Evolutionary conservation across 2,888 invertebrate genomes (phyloP).

Genomic region (Embidobia sp.): DNA sequence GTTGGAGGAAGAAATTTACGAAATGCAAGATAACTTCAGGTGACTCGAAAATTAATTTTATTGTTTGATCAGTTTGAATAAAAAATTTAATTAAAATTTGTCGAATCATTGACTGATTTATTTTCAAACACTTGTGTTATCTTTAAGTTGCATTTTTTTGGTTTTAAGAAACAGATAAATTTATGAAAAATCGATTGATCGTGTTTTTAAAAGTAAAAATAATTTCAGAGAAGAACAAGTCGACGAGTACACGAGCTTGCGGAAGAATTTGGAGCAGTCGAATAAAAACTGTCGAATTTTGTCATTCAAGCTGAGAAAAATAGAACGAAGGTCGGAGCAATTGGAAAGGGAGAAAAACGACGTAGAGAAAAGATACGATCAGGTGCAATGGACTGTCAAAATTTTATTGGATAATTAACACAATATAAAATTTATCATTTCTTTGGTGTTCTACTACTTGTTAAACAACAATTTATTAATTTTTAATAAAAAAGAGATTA

Average conservation of each 20-base stretch:
- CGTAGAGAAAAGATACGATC: constrained; percentile 86
- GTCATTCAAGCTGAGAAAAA: constrained; percentile 98
- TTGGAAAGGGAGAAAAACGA: constrained; percentile 92
- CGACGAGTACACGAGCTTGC: constrained; percentile 95
- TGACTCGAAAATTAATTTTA: too few relatives aligned
- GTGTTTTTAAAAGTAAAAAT: constrained; percentile 28
- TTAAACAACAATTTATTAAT: too few relatives aligned
- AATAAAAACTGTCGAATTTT: constrained; percentile 99
- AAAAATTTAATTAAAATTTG: too few relatives aligned
- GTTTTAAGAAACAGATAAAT: too few relatives aligned
- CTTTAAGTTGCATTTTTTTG: too few relatives aligned
- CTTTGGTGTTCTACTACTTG: too few relatives aligned
- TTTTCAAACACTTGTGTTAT: too few relatives aligned
- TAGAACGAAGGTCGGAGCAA: constrained; percentile 93
- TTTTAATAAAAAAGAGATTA: too few relatives aligned
- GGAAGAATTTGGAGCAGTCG: constrained; percentile 97
- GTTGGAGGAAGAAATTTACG: constrained; percentile 98
- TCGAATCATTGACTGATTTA: too few relatives aligned
- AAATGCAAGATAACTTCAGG: constrained; percentile 98
- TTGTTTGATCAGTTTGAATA: too few relatives aligned
- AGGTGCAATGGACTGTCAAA: constrained; percentile 76
- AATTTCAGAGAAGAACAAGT: constrained; percentile 94
- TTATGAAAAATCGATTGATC: neutral
- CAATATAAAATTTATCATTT: too few relatives aligned
- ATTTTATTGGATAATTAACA: too few relatives aligned